Evolutionary conservation across 2,113 vertebrate genomes (phyloP).

Genomic region (Pluvialis apricaria): DNA sequence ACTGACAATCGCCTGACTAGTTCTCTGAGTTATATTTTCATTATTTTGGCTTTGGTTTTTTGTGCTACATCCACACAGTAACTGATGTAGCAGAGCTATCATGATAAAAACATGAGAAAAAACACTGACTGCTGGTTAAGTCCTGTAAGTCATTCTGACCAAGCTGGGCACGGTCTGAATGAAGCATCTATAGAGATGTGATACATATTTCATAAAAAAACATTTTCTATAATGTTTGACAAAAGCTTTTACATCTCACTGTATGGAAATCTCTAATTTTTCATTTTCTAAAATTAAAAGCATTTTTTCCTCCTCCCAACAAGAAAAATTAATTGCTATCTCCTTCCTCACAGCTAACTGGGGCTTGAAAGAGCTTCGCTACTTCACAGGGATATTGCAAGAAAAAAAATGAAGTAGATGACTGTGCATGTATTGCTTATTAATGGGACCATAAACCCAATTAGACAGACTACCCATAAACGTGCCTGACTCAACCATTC

Average conservation of each 20-base stretch:
- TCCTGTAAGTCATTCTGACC: neutral
- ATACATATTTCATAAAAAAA: neutral
- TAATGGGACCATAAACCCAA: neutral
- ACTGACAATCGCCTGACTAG: neutral
- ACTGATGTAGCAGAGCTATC: neutral
- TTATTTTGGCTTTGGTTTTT: neutral
- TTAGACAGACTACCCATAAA: neutral
- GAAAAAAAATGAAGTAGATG: neutral
- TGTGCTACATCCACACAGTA: neutral
- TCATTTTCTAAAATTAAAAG: neutral
- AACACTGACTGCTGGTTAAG: neutral
- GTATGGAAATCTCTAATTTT: neutral
- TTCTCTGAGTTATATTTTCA: neutral
- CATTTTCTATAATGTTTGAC: neutral
- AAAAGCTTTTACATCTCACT: neutral
- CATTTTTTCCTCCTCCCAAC: neutral
- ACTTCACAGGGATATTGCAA: neutral
- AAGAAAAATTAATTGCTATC: neutral
- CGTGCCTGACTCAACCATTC: neutral
- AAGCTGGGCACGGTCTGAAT: neutral
- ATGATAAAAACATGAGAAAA: neutral
- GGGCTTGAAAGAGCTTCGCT: neutral
- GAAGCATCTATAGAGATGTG: neutral
- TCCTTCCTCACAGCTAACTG: neutral
- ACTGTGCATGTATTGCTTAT: neutral